A percentile compares a stretch with the other conserved stretches of the same genome.
phyloP scores from a whole-genome alignment of 2,113 vertebrate genomes.

The Menura novaehollandiae region DNA sequence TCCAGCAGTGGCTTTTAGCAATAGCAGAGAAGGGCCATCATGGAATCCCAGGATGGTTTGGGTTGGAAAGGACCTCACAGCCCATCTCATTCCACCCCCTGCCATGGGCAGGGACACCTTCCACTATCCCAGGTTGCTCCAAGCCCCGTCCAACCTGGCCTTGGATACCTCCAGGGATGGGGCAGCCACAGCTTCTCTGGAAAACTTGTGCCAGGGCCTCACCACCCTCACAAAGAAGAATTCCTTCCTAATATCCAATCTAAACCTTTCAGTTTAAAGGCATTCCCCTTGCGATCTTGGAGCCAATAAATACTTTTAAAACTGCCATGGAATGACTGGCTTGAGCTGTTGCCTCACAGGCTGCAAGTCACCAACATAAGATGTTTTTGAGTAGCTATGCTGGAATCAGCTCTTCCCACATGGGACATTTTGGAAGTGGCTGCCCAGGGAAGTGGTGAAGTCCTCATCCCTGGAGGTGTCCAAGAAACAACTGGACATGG shows the following conservation, averaged over 20 bases:
- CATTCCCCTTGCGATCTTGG: neutral
- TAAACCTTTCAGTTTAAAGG: neutral
- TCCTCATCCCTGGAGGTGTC: neutral
- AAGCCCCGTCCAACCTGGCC: fast-evolving
- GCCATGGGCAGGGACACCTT: neutral
- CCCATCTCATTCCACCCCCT: fast-evolving
- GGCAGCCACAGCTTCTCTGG: neutral
- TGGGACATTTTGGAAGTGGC: neutral
- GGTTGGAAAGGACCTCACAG: neutral
- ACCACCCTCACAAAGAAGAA: fast-evolving
- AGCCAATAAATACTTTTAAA: neutral
- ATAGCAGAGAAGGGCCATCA: neutral
- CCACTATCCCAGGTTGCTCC: neutral
- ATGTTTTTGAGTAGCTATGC: neutral
- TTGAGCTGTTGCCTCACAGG: neutral
- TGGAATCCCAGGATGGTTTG: neutral
- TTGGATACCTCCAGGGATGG: neutral
- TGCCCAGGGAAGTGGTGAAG: neutral
- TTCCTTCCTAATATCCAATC: neutral
- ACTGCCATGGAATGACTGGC: neutral
- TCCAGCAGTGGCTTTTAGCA: neutral
- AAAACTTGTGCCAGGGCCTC: neutral
- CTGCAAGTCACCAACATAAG: neutral
- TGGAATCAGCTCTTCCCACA: neutral
- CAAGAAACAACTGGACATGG: fast-evolving